These are phyloP conservation scores for Papilio machaon DNA, from an alignment of 1,140 invertebrate genomes.

Conservation along the genomic window DNA sequence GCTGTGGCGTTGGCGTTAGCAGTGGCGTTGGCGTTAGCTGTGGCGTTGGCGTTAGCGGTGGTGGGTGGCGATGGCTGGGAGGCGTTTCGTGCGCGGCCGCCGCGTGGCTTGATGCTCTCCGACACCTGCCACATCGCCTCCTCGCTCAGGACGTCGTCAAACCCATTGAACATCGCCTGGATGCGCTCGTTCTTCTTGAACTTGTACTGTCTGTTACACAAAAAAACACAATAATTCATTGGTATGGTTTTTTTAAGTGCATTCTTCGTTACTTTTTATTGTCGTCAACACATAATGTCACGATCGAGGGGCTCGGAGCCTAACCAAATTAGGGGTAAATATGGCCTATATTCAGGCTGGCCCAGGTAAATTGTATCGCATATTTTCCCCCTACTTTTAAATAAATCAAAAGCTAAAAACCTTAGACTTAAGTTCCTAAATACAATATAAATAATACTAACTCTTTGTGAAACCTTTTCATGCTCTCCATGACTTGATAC, in stretches of 20 bases:
- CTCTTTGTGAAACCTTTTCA: slow-evolving; percentile 98
- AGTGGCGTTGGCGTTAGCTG: slow-evolving; percentile 41
- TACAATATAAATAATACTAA: slow-evolving; percentile 76
- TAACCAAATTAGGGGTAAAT: neutral
- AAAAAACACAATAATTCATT: slow-evolving; percentile 27
- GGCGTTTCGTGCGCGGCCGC: slow-evolving; percentile 72
- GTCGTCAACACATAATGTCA: neutral
- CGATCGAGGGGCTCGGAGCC: neutral
- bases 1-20: slow-evolving; percentile 45
- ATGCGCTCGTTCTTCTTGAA: slow-evolving; percentile 97
- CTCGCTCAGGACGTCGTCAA: slow-evolving; percentile 96
- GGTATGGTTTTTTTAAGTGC: neutral
- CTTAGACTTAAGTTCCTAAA: neutral
- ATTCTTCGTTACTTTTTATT: slow-evolving; percentile 26
- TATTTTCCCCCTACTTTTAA: too few species aligned
- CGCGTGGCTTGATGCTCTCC: slow-evolving; percentile 96
- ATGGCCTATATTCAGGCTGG: neutral
- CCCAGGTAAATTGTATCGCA: neutral
- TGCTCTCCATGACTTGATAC: slow-evolving; percentile 98
- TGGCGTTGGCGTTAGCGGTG: slow-evolving; percentile 42
- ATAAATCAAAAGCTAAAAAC: too few species aligned
- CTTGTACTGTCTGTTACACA: slow-evolving; percentile 85
- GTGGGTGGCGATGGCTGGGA: slow-evolving; percentile 53
- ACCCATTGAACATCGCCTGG: slow-evolving; percentile 97
- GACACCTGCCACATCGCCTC: slow-evolving; percentile 99